Evolutionary conservation across 2,113 vertebrate genomes (phyloP).

Genomic region (Scortum barcoo): DNA sequence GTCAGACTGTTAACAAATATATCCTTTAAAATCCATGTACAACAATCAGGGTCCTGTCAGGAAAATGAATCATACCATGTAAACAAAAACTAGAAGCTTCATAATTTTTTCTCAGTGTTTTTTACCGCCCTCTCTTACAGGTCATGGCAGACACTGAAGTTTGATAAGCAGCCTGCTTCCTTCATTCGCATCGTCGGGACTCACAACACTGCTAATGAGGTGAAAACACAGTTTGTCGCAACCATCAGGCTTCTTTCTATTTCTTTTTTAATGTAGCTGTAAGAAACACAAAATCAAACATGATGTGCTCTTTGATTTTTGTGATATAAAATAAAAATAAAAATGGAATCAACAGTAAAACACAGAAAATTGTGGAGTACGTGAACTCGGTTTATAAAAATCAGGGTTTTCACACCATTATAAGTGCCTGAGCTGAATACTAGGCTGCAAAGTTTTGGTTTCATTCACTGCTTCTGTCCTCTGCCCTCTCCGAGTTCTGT

Average conservation of each 20-base stretch:
- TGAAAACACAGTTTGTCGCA: constrained; percentile 65
- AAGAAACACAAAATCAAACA: neutral
- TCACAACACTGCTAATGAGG: constrained; percentile 99
- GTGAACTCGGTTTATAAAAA: too few relatives aligned
- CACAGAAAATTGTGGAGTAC: too few relatives aligned
- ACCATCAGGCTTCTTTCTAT: neutral
- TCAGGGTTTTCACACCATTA: too few relatives aligned
- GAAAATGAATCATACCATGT: neutral
- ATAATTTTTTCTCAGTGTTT: neutral
- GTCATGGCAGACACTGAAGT: constrained; percentile 95
- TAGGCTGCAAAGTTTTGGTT: too few relatives aligned
- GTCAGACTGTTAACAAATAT: neutral
- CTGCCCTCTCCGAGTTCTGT: too few relatives aligned
- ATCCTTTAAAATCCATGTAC: neutral
- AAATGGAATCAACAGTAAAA: too few relatives aligned
- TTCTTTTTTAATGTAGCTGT: neutral
- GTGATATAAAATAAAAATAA: too few relatives aligned
- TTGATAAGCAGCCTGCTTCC: constrained; percentile 93
- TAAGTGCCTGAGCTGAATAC: too few relatives aligned
- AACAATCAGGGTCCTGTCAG: neutral
- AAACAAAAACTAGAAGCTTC: neutral
- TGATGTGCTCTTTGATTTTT: too few relatives aligned
- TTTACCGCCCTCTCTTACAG: constrained; percentile 72
- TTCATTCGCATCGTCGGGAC: constrained; percentile 98
- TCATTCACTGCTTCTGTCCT: too few relatives aligned